Conservation (phyloP, 2,888 invertebrate genomes). For the Mimas tiliae region DNA sequence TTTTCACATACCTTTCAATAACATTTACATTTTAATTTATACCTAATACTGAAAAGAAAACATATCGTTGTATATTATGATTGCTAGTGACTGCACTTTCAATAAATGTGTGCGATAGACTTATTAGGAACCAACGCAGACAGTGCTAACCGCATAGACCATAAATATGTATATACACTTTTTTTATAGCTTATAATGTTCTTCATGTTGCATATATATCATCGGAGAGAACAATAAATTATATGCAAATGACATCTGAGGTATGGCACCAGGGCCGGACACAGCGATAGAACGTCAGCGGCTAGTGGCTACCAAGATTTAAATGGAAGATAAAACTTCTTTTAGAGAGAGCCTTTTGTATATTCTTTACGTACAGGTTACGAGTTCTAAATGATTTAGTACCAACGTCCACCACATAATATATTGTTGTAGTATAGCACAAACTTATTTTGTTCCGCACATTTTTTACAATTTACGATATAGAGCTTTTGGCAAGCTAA, state of each 20-base stretch:
- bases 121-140: no score
- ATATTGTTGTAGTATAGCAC: neutral
- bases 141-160: no score
- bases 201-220: conserved; percentile 45
- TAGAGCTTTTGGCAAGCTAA: neutral
- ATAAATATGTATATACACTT: no score
- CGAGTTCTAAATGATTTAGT: conserved; percentile 13
- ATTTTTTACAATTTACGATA: neutral
- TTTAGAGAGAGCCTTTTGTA: neutral
- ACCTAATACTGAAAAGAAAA: no score
- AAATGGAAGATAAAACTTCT: conserved; percentile 13
- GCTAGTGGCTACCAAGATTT: conserved; percentile 28
- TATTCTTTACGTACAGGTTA: conserved; percentile 2
- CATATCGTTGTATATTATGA: no score
- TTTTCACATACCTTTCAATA: no score
- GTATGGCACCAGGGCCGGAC: conserved; percentile 2
- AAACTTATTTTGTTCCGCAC: neutral
- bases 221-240: conserved; percentile 59
- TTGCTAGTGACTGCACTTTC: no score
- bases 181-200: neutral
- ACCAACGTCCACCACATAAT: neutral
- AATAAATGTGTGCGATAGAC: no score
- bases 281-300: conserved; percentile 15
- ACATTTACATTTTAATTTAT: no score
- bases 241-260: conserved; percentile 48